Base-by-base conservation (phyloP, 2,888 invertebrate species). In the Diplolepis rosae region DNA sequence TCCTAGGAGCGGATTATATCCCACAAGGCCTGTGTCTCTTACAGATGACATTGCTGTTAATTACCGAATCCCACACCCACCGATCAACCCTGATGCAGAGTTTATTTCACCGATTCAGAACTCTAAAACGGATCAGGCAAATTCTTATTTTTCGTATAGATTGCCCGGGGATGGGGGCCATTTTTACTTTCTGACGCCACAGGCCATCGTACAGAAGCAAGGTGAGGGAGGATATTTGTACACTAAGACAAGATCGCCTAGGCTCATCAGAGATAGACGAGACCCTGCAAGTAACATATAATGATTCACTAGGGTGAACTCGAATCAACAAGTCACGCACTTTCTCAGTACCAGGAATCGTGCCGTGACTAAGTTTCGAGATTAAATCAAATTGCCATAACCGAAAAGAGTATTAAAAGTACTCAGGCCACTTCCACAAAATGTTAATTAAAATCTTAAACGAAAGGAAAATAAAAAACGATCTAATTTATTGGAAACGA, bases 101-200 rank as follows among this genome's bases (percentile, higher is more conserved):
- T 91, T 91, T 87, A 90, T 93, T 72, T 86, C 89, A 71, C 87
- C 83, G 0, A 50, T 70, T 66, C 73, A 69, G 1, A 77, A 71
- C 18, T 77, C 75, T 30, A 70, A 71, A 69, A 71, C 79, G 45
- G 83, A 82, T 51, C 86, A 84, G 70, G 77, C 79, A 39, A 92
- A 91, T n/a, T 92, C 93, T 22, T 93, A 92, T 81, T 93, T 94
- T 77, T 93, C 94, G 9, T 95, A 94, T 87, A 90, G 92, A 80
- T 89, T 94, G 71, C 94, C 95, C 0, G 94, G 94, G 0, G 94
- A 94, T 79, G 93, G 94, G 9, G 94, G 94, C 0, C 95, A 94
- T 88, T 94, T 94, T 82, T 95, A 94, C 86, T 95, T 95, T 90
- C 89, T 94, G 72, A 94, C 94, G 70, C 94, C 95, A 2, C 94